Percentiles rank a stretch among this genome's conserved stretches.
Evolutionary conservation across 64 coral and sea anemone species (phyloP).

Genomic region (Stylophora pistillata): DNA sequence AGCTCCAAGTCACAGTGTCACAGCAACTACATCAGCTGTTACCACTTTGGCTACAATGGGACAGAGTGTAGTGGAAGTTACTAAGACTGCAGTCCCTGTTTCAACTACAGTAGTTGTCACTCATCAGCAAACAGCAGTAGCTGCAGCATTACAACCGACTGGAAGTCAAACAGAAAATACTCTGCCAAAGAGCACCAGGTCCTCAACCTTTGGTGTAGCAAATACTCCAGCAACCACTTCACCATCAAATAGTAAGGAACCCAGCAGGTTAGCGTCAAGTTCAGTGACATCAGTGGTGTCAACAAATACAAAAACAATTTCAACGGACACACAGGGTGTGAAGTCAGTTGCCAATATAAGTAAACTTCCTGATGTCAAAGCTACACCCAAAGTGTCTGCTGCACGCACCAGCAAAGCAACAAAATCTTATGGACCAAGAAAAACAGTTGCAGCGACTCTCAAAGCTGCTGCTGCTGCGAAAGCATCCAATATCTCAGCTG

Average conservation of each 20-base stretch:
- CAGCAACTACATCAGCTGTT: constrained; percentile 5
- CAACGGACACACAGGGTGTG: not conserved
- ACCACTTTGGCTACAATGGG: not conserved
- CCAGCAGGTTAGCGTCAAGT: not conserved
- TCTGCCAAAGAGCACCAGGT: not conserved
- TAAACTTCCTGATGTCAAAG: constrained; percentile 9
- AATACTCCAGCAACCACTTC: not conserved
- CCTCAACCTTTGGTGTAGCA: not conserved
- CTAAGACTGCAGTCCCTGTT: not conserved
- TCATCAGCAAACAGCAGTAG: not conserved
- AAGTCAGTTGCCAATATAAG: not conserved
- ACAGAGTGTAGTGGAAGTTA: constrained; percentile 8
- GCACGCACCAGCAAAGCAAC: not conserved
- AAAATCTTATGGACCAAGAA: constrained; percentile 2
- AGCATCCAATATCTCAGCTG: not conserved
- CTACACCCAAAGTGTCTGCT: not conserved
- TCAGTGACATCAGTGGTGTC: constrained; percentile 2
- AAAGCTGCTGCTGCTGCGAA: constrained; percentile 53
- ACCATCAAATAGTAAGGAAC: not conserved
- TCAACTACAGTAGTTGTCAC: not conserved
- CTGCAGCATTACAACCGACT: not conserved
- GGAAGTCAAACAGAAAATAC: not conserved
- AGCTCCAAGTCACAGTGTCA: no score
- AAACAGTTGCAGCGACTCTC: constrained; percentile 20
- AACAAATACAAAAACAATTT: not conserved